phyloP scores from a whole-genome alignment of 2,113 vertebrate genomes.

The Otocyon megalotis region DNA sequence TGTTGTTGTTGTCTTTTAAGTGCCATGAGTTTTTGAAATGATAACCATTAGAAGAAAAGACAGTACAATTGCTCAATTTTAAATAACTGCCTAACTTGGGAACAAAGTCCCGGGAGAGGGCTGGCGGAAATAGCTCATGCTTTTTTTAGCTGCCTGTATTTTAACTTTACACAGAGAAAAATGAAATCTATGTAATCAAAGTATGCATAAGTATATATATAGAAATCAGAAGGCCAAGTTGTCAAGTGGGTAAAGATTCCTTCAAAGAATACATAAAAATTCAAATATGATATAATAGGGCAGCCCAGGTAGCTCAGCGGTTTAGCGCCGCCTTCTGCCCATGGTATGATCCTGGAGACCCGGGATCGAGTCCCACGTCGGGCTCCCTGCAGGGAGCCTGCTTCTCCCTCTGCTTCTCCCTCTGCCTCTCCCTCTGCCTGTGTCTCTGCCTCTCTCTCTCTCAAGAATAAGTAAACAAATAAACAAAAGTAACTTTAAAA shows the following conservation, averaged over 20 bases:
- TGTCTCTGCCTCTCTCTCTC: no score
- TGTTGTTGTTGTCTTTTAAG: neutral
- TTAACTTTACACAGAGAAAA: constrained; percentile 70
- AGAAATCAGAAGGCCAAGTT: neutral
- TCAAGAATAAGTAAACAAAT: no score
- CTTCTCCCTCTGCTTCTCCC: no score
- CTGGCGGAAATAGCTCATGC: constrained; percentile 64
- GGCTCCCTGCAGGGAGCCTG: no score
- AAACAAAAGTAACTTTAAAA: no score
- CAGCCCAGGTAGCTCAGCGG: no score
- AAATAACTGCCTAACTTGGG: constrained; percentile 69
- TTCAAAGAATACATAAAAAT: constrained; percentile 28
- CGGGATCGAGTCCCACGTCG: no score
- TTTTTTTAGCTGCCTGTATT: constrained; percentile 68
- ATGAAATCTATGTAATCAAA: constrained; percentile 51
- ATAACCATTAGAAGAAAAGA: constrained; percentile 58
- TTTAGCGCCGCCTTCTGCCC: no score
- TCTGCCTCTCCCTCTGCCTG: no score
- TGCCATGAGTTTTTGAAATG: constrained; percentile 49
- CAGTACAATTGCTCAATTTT: constrained; percentile 59
- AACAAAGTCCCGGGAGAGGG: constrained; percentile 65
- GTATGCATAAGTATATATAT: constrained; percentile 13
- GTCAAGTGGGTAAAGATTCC: neutral
- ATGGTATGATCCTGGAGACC: no score
- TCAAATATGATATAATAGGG: neutral